Base-by-base conservation (phyloP, 2,888 invertebrate genomes). In the Mimumesa dahlbomi region DNA sequence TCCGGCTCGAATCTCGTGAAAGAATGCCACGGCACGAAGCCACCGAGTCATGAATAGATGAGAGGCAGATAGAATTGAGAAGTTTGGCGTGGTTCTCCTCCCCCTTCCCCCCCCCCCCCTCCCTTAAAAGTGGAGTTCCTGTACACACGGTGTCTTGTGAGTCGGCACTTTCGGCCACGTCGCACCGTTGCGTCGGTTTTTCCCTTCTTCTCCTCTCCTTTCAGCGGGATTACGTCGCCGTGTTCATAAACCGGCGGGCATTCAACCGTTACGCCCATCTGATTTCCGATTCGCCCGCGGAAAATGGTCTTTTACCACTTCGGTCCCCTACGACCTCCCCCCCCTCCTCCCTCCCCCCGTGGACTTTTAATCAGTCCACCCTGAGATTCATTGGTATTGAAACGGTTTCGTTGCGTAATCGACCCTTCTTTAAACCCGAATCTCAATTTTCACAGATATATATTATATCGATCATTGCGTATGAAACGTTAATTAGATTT, bases 31-130 rank as follows among this genome's bases (percentile, higher is more conserved):
- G 45, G 22, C 59, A 62, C 64, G 75, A 71, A 68, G 66, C 49
- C 64, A 25, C 25, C 56, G 54, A 59, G 80, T 82, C 83, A 85
- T 86, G 85, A 87, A 86, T 85, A 87, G 87, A 87, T 87, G 81
- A 87, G 82, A 65, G 67, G 63, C 45, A 79, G 86, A 86, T 85
- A 86, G 72, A 76, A 82, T 84, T 82, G 81, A 83, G 62, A 75
- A 75, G 75, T 79, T 70, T 38, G 62, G 61, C 48, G 61, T 40
- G 58, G 16, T 56, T 22, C 50, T n/a, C n/a, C n/a, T n/a, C n/a
- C n/a, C n/a, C n/a, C n/a, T n/a, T n/a, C n/a, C n/a, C n/a, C n/a
- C n/a, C n/a, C n/a, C n/a, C n/a, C n/a, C n/a, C n/a, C n/a, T n/a
- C n/a, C n/a, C n/a, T n/a, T n/a, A n/a, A n/a, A n/a, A n/a, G 31